Percentiles rank a stretch among this genome's conserved stretches.
Evolutionary conservation across 2,888 invertebrate genomes (phyloP).

Genomic region (Bhutanitis thaidina): DNA sequence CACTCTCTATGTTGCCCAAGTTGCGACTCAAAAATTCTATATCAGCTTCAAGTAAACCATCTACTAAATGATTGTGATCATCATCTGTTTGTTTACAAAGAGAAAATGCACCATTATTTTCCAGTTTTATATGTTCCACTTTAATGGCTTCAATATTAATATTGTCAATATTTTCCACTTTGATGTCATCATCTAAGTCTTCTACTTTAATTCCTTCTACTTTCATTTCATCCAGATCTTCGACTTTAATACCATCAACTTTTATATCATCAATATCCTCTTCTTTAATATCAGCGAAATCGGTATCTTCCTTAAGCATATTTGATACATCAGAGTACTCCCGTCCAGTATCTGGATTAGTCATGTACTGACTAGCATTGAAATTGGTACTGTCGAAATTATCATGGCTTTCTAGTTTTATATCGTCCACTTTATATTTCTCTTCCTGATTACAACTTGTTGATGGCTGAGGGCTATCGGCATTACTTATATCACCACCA

Average conservation of each 20-base stretch:
- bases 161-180: slow-evolving; percentile 65
- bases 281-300: slow-evolving; percentile 70
- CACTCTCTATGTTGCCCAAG: slow-evolving; percentile 72
- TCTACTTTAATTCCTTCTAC: slow-evolving; percentile 67
- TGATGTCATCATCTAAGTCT: slow-evolving; percentile 58
- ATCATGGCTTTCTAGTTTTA: slow-evolving; percentile 63
- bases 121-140: slow-evolving; percentile 69
- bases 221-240: slow-evolving; percentile 65
- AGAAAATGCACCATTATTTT: slow-evolving; percentile 59
- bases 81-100: slow-evolving; percentile 60
- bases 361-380: slow-evolving; percentile 62
- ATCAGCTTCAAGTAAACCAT: slow-evolving; percentile 70
- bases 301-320: slow-evolving; percentile 61
- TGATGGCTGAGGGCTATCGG: slow-evolving; percentile 62
- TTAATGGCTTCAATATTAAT: slow-evolving; percentile 61
- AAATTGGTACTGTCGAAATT: slow-evolving; percentile 58
- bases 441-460: slow-evolving; percentile 55
- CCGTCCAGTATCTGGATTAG: slow-evolving; percentile 53
- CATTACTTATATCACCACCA: slow-evolving; percentile 52
- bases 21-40: slow-evolving; percentile 75
- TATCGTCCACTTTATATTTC: slow-evolving; percentile 59
- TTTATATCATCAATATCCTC: slow-evolving; percentile 73
- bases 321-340: slow-evolving; percentile 58
- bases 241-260: slow-evolving; percentile 65
- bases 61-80: slow-evolving; percentile 62